phyloP scores from a whole-genome alignment of 2,797 vertebrate genomes.

The Alauda arvensis region DNA sequence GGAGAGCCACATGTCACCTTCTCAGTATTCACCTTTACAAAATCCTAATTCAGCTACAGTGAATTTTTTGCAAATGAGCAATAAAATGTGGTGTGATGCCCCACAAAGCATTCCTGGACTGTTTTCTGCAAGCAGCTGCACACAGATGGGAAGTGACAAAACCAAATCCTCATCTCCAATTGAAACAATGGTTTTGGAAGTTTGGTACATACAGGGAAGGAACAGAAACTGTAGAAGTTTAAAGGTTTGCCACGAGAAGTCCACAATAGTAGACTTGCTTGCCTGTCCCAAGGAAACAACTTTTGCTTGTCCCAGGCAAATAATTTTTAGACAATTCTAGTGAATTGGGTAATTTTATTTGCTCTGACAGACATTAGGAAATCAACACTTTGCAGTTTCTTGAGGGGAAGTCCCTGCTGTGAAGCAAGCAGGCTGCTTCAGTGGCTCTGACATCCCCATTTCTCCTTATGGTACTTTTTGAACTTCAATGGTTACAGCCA shows the following conservation, averaged over 20 bases:
- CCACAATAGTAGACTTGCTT: not conserved
- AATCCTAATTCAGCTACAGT: not conserved
- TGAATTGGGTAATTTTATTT: not conserved
- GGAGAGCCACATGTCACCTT: not conserved
- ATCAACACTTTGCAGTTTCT: not conserved
- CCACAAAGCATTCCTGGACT: not conserved
- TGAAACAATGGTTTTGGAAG: not conserved
- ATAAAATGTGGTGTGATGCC: not conserved
- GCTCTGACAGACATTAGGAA: not conserved
- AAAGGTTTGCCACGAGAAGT: not conserved
- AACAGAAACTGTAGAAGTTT: not conserved
- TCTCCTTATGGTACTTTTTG: not conserved
- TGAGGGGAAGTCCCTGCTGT: not conserved
- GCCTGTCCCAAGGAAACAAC: not conserved
- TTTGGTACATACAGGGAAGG: not conserved
- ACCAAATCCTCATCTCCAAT: not conserved
- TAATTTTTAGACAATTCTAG: not conserved
- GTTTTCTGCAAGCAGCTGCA: not conserved
- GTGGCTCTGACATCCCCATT: not conserved
- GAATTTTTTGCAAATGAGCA: not conserved
- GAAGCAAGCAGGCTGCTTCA: not conserved
- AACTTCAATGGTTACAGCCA: not conserved
- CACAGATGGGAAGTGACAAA: not conserved
- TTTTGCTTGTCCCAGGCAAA: not conserved
- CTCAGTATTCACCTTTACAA: not conserved